Percentiles rank a stretch among this genome's conserved stretches.
Conservation (phyloP, 1,140 invertebrate genomes). For the Drosophila watanabei region DNA sequence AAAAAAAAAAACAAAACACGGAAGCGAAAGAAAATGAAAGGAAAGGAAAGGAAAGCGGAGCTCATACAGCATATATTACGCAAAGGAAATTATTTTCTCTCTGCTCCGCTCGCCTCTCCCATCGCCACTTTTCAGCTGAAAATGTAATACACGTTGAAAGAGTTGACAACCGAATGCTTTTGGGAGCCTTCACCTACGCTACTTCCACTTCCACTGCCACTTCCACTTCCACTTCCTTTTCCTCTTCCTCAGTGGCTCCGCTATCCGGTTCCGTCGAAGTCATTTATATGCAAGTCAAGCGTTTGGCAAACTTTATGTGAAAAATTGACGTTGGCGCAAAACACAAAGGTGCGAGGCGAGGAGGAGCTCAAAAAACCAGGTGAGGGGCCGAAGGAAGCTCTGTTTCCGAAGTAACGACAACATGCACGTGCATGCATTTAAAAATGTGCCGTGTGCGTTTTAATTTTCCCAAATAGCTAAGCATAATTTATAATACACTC, state of each 20-base stretch:
- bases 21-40: constrained; percentile 35
- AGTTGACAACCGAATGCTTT: constrained; percentile 77
- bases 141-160: constrained; percentile 83
- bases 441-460: constrained; percentile 76
- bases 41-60: constrained; percentile 38
- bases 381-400: neutral
- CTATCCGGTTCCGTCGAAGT: constrained; percentile 60
- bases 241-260: constrained; percentile 26
- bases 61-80: constrained; percentile 63
- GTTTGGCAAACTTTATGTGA: constrained; percentile 83
- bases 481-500: constrained; percentile 77
- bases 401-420: constrained; percentile 43
- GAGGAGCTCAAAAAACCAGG: constrained; percentile 4
- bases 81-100: constrained; percentile 79
- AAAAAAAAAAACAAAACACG: constrained; percentile 33
- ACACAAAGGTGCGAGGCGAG: constrained; percentile 34
- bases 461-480: constrained; percentile 79
- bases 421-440: constrained; percentile 80
- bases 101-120: constrained; percentile 37
- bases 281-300: constrained; percentile 84
- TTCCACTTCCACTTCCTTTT: neutral
- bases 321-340: constrained; percentile 77
- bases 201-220: constrained; percentile 2
- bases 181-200: constrained; percentile 20
- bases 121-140: constrained; percentile 55